Conservation (phyloP, 1,140 invertebrate species). For the Linepithema humile region DNA sequence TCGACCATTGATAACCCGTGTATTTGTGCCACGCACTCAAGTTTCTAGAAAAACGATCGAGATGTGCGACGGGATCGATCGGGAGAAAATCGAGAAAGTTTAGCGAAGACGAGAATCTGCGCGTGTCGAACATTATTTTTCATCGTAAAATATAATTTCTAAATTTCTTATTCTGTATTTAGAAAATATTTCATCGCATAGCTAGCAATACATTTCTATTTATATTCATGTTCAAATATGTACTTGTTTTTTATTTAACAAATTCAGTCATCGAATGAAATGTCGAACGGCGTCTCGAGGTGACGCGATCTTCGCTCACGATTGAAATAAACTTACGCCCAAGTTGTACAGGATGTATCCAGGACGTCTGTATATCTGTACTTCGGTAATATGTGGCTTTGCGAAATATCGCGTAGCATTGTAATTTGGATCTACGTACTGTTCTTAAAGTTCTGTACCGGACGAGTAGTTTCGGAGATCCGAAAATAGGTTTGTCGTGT, state of each 20-base stretch:
- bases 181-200: too few relatives aligned
- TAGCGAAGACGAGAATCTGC: conserved; percentile 9
- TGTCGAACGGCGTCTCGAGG: too few relatives aligned
- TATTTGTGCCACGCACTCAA: conserved; percentile 27
- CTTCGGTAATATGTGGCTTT: too few relatives aligned
- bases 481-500: conserved; percentile 56
- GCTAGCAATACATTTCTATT: too few relatives aligned
- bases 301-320: too few relatives aligned
- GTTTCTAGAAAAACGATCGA: conserved; percentile 3
- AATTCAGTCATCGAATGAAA: too few relatives aligned
- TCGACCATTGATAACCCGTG: conserved; percentile 10
- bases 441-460: conserved; percentile 17
- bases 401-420: not conserved
- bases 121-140: not conserved
- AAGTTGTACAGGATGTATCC: not conserved
- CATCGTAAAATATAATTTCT: too few relatives aligned
- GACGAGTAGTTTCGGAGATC: conserved; percentile 19
- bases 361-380: not conserved
- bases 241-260: too few relatives aligned
- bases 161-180: too few relatives aligned
- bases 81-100: conserved; percentile 11
- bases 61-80: not conserved
- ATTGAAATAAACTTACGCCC: not conserved
- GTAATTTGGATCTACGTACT: not conserved
- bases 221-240: too few relatives aligned